Percentiles rank a stretch among this genome's conserved stretches.
Evolutionary conservation across 2,113 vertebrate genomes (phyloP).

Genomic region (Aepyceros melampus): DNA sequence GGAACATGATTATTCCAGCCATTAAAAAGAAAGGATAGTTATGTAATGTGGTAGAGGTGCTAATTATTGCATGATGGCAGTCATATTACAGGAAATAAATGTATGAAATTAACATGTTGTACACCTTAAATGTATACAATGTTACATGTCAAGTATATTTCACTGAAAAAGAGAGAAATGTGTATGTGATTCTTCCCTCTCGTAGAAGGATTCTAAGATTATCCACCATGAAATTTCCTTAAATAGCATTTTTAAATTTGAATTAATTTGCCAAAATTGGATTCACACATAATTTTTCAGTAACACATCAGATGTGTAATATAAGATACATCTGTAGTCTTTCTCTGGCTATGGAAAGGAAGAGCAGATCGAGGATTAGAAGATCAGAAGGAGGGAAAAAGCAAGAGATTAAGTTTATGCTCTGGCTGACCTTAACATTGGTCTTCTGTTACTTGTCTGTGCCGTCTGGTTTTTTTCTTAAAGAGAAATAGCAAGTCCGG

Average conservation of each 20-base stretch:
- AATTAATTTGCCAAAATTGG: background rate
- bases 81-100: background rate
- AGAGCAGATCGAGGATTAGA: slow-evolving; percentile 3
- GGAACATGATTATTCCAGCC: background rate
- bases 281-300: slow-evolving; percentile 36
- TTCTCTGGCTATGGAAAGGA: background rate
- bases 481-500: background rate
- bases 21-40: background rate
- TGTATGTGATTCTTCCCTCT: background rate
- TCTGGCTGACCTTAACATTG: background rate
- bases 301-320: background rate
- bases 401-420: background rate
- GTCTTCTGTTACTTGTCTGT: slow-evolving; percentile 12
- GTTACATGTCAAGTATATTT: background rate
- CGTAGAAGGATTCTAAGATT: background rate
- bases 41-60: background rate
- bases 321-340: slow-evolving; percentile 20
- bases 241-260: slow-evolving; percentile 10
- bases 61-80: background rate
- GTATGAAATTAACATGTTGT: background rate
- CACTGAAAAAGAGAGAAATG: background rate
- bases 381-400: background rate
- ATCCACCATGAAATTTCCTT: background rate
- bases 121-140: background rate
- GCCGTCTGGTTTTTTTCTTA: background rate